Conservation (phyloP, 2,888 invertebrate species). For the Dryomyza anilis region DNA sequence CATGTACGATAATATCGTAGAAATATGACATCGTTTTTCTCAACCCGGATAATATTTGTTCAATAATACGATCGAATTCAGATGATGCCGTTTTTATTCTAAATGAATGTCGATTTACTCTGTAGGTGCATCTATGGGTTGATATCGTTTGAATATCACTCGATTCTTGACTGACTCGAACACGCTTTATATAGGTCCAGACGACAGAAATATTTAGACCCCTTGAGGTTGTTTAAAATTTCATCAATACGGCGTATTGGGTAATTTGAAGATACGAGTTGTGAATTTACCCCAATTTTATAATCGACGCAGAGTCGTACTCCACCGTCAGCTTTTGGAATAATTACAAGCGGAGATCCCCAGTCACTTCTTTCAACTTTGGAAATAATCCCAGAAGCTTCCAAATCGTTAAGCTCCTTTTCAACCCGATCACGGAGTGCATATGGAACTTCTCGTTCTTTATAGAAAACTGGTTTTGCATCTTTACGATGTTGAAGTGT, state of each 20-base stretch:
- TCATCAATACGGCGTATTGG: constrained; percentile 27
- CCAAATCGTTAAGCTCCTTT: constrained; percentile 1
- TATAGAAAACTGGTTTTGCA: constrained; percentile 9
- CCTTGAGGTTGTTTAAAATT: constrained; percentile 22
- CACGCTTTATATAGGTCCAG: constrained; percentile 30
- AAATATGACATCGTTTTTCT: constrained; percentile 33
- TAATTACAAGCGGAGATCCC: constrained; percentile 22
- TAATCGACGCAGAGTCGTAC: constrained; percentile 26
- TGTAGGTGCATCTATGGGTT: constrained; percentile 26
- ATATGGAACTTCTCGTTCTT: constrained; percentile 29
- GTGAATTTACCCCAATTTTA: constrained; percentile 22
- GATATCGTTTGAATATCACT: constrained; percentile 28
- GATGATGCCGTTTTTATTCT: constrained; percentile 28
- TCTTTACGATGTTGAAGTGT: constrained; percentile 9
- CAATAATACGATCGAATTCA: constrained; percentile 33
- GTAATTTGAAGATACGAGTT: constrained; percentile 14
- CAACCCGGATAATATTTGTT: constrained; percentile 33
- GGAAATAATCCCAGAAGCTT: constrained; percentile 19
- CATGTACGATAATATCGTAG: constrained; percentile 30
- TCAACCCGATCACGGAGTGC: constrained; percentile 17
- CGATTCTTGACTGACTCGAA: constrained; percentile 22
- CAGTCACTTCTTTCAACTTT: constrained; percentile 25
- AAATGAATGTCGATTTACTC: constrained; percentile 24
- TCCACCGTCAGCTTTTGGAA: constrained; percentile 21
- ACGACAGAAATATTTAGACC: constrained; percentile 24